phyloP scores from a whole-genome alignment of 2,888 invertebrate species.

The Arrhopalites spinosus region DNA sequence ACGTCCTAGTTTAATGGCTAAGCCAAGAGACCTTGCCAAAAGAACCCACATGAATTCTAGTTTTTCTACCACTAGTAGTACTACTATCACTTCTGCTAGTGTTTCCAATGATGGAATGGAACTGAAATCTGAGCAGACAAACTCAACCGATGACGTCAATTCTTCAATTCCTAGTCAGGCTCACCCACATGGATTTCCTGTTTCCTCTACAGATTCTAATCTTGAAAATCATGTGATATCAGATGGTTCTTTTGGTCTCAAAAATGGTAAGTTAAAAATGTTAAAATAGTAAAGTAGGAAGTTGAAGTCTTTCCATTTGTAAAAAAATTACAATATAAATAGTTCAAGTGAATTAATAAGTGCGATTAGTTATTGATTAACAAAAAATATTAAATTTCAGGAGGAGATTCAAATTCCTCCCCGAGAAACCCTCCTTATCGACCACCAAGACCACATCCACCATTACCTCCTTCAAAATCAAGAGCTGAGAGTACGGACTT shows the following conservation, averaged over 20 bases:
- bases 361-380: no score
- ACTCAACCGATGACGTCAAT: background rate
- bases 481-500: slow-evolving; percentile 55
- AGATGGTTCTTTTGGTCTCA: slow-evolving; percentile 14
- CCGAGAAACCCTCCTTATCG: slow-evolving; percentile 39
- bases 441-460: slow-evolving; percentile 53
- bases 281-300: no score
- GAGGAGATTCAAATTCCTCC: slow-evolving; percentile 23
- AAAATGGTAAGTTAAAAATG: slow-evolving; percentile 38
- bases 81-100: slow-evolving; percentile 9
- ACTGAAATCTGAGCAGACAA: background rate
- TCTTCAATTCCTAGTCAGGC: background rate
- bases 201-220: background rate
- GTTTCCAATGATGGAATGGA: background rate
- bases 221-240: background rate
- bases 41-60: slow-evolving; percentile 30
- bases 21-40: slow-evolving; percentile 50
- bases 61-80: no score
- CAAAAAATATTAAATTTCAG: background rate
- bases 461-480: slow-evolving; percentile 48
- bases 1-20: slow-evolving; percentile 52
- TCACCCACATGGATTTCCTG: background rate
- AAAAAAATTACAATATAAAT: no score
- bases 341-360: no score
- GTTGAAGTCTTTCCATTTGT: no score